Conservation (phyloP, 2,797 vertebrate genomes). For the Paratrypauchen microcephalus region DNA sequence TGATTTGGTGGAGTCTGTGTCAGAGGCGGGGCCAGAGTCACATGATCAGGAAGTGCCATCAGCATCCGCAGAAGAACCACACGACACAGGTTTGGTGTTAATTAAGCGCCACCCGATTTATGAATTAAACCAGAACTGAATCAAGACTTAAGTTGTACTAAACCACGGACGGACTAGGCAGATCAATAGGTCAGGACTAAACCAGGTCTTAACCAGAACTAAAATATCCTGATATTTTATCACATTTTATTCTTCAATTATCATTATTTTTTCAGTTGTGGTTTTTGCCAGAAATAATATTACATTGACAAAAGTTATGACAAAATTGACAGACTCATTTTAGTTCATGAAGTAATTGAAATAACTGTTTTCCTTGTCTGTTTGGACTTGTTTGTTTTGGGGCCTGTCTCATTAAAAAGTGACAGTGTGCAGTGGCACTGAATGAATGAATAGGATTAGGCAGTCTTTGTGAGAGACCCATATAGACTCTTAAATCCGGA, state of each 20-base stretch:
- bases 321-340: neutral
- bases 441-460: conserved; percentile 4
- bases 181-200: neutral
- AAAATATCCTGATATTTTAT: no score
- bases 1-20: conserved; percentile 74
- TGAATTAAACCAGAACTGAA: neutral
- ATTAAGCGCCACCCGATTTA: neutral
- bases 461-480: neutral
- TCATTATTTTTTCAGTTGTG: no score
- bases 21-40: conserved; percentile 63
- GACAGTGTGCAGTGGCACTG: neutral
- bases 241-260: no score
- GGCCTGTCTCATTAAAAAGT: neutral
- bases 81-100: conserved; percentile 68
- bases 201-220: neutral
- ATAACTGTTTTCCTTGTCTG: neutral
- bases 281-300: neutral
- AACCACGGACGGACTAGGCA: no score
- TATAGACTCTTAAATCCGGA: neutral
- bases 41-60: conserved; percentile 55
- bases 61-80: conserved; percentile 37
- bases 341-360: neutral
- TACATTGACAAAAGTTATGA: neutral
- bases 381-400: neutral
- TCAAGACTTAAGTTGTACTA: no score